Evolutionary conservation across 1,140 invertebrate species (phyloP).

Genomic region (Hypothenemus hampei): DNA sequence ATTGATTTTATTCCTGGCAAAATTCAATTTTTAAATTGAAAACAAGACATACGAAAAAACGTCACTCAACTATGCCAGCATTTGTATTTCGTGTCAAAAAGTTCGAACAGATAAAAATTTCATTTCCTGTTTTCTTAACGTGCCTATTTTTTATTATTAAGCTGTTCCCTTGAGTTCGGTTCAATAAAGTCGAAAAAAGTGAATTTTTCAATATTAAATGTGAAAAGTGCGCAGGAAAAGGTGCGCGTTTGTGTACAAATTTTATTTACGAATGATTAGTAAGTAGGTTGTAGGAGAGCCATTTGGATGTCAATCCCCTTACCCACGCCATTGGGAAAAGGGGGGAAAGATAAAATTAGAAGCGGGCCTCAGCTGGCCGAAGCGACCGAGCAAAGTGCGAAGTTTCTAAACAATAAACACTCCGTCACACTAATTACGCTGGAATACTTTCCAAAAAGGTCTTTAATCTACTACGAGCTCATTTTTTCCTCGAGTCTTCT

Average conservation of each 20-base stretch:
- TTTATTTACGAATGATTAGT: too few relatives aligned
- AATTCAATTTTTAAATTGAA: slow-evolving; percentile 36
- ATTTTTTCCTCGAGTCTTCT: slow-evolving; percentile 21
- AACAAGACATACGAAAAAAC: slow-evolving; percentile 39
- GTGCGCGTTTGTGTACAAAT: too few relatives aligned
- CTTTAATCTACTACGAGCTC: slow-evolving; percentile 28
- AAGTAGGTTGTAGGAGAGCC: too few relatives aligned
- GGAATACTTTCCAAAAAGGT: slow-evolving; percentile 34
- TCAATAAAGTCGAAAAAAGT: too few relatives aligned
- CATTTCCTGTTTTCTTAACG: slow-evolving; percentile 41
- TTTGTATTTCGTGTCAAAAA: slow-evolving; percentile 35
- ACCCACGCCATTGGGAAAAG: slow-evolving; percentile 19
- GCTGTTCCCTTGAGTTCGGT: too few relatives aligned
- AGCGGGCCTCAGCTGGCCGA: slow-evolving; percentile 26
- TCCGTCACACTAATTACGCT: slow-evolving; percentile 33
- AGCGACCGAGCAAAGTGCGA: slow-evolving; percentile 34
- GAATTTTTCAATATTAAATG: too few relatives aligned
- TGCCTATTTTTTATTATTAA: too few relatives aligned
- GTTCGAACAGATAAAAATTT: slow-evolving; percentile 40
- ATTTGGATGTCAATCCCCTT: slow-evolving; percentile 5
- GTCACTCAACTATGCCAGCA: slow-evolving; percentile 35
- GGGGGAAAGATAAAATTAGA: slow-evolving; percentile 27
- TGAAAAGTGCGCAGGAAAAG: too few relatives aligned
- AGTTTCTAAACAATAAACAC: slow-evolving; percentile 41
- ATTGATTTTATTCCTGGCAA: slow-evolving; percentile 33